Evolutionary conservation across 1,140 invertebrate species (phyloP), one percentile per base, ranked within the genome.

Genomic region (Achatina immaculata): DNA sequence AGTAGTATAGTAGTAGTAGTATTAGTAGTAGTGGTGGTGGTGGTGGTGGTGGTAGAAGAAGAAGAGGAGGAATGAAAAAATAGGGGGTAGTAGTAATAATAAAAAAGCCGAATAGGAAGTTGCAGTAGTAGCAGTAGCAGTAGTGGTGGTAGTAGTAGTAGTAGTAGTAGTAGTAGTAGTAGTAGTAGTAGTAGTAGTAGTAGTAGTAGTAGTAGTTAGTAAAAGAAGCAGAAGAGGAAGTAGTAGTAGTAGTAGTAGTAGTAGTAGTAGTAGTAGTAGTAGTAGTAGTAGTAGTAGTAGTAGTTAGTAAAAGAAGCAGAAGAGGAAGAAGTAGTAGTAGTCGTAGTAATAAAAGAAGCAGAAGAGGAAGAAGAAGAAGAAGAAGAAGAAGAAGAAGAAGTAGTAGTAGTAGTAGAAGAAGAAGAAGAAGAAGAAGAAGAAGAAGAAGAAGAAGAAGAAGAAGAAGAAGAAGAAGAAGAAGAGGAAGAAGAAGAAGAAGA

Each of bases 371-470:
- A 48, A 62, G 55, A 55, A 48, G 45, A 48, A 71, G 65, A 68
- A 81, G 48, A 73, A 74, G 81, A 40, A 81, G 80, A 81, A 84
- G 72, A 38, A 55, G 73, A 78, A 78, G 74, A 65, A 83, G 82
- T 80, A 80, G 51, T 28, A 83, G 82, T 81, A 80, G 77, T 40
- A 83, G 66, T 16, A 83, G 55, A 83, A 68, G 51, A 83, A 81
- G 65, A 40, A 84, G 62, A 65, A 58, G 82, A 55, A 80, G 75
- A 84, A 48, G 82, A 40, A 74, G 86, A 88, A 36, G 79, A 80
- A 82, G 75, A 79, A 78, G 40, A 79, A 66, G 40, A 79, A 58
- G 45, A 36, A 78, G 75, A 79, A 58, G 75, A 24, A 78, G 45
- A 48, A 78, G 75, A 48, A 78, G 38, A 31, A 78, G 75, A 24